Conservation (phyloP, 1,140 invertebrate species). For the Druon quercuslanigerum region DNA sequence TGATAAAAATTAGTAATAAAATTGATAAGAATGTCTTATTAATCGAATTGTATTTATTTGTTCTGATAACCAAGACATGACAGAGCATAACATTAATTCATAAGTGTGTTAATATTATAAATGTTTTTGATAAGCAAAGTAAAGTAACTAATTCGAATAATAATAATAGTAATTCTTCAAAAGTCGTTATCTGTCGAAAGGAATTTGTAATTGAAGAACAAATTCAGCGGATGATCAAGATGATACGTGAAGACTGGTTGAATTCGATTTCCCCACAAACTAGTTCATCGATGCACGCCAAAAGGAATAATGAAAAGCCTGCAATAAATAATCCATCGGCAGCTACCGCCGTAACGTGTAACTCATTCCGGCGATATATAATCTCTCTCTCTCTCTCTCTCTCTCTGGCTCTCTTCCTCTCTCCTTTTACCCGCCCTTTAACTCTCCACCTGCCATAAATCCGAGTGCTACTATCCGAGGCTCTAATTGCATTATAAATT, state of each 20-base stretch:
- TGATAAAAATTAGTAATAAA: too few species aligned
- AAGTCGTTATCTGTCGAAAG: too few species aligned
- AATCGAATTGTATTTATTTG: too few species aligned
- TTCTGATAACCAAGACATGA: too few species aligned
- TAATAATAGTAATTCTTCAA: too few species aligned
- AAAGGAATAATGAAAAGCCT: conserved; percentile 73
- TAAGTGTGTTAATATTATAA: too few species aligned
- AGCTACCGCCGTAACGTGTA: conserved; percentile 72
- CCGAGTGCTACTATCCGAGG: conserved; percentile 72
- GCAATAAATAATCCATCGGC: conserved; percentile 74
- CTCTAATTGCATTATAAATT: conserved; percentile 77
- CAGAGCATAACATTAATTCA: too few species aligned
- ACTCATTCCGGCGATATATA: conserved; percentile 66
- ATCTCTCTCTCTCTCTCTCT: conserved; percentile 17
- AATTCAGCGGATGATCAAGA: background rate
- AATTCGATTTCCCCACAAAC: background rate
- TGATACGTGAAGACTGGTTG: conserved; percentile 7
- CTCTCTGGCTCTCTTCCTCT: conserved; percentile 26
- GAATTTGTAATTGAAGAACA: background rate
- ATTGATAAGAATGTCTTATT: too few species aligned
- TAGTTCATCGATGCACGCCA: conserved; percentile 43
- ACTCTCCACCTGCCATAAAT: conserved; percentile 72
- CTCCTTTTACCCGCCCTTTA: conserved; percentile 45
- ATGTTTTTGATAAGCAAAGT: too few species aligned
- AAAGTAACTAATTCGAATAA: too few species aligned